phyloP scores from a whole-genome alignment of 2,113 vertebrate species.

The Arizona elegans region DNA sequence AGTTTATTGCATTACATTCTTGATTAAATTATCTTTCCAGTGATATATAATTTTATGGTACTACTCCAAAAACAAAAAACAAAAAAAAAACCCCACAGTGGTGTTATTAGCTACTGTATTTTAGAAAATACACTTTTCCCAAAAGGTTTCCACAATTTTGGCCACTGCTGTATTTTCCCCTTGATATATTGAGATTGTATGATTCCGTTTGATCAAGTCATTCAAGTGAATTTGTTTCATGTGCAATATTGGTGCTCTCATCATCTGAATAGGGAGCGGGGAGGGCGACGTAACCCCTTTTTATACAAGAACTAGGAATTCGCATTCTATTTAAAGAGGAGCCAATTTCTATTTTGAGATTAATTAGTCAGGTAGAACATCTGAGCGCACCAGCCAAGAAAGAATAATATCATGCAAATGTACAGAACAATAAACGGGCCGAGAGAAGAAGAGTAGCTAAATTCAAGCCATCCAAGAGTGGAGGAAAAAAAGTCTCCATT shows the following conservation, averaged over 20 bases:
- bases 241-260: not conserved
- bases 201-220: not conserved
- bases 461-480: not conserved
- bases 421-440: not conserved
- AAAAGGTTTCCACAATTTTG: too few relatives aligned
- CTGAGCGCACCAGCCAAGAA: not conserved
- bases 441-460: not conserved
- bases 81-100: too few relatives aligned
- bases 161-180: not conserved
- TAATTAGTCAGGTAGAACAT: constrained; percentile 17
- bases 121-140: too few relatives aligned
- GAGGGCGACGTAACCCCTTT: not conserved
- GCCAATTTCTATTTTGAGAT: constrained; percentile 18
- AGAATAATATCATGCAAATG: not conserved
- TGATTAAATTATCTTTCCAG: too few relatives aligned
- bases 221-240: not conserved
- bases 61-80: too few relatives aligned
- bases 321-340: constrained; percentile 15
- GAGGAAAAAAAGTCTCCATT: too few relatives aligned
- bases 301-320: not conserved
- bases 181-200: not conserved
- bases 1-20: too few relatives aligned
- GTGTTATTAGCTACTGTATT: too few relatives aligned
- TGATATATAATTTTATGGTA: too few relatives aligned
- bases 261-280: not conserved